phyloP scores from a whole-genome alignment of 2,888 invertebrate genomes.

The Yponomeuta malinellus region DNA sequence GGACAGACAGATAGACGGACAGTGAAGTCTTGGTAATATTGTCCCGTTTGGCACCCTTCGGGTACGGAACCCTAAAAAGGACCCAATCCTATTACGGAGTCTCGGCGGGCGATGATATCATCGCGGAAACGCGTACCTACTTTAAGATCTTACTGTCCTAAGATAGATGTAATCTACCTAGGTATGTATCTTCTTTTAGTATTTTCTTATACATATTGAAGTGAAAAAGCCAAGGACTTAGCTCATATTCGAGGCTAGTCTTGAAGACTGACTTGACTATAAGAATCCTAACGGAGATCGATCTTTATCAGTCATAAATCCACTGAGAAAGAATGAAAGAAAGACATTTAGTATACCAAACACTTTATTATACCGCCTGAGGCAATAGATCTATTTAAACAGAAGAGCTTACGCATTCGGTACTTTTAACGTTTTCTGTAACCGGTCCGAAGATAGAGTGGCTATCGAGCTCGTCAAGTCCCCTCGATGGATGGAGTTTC shows the following conservation, averaged over 20 bases:
- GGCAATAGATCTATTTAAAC: background rate
- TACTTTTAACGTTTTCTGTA: background rate
- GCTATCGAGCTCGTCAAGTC: background rate
- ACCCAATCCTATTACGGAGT: conserved; percentile 39
- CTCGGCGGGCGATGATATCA: conserved; percentile 41
- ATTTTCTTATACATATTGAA: background rate
- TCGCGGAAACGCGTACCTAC: conserved; percentile 27
- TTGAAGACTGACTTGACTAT: background rate
- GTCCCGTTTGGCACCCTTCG: too few species aligned
- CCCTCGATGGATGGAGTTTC: background rate
- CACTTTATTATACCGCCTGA: too few species aligned
- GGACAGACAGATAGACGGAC: too few species aligned
- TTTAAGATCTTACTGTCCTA: conserved; percentile 26
- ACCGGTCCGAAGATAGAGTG: background rate
- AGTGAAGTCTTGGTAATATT: too few species aligned
- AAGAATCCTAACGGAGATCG: background rate
- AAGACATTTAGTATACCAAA: too few species aligned
- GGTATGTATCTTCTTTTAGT: too few species aligned
- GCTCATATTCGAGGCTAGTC: background rate
- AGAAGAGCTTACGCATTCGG: background rate
- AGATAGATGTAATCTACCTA: background rate
- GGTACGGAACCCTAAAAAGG: conserved; percentile 24
- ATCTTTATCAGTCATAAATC: too few species aligned
- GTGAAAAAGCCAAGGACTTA: background rate
- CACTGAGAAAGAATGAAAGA: too few species aligned